These are phyloP conservation scores for Fulica atra DNA, from an alignment of 2,113 vertebrate species.

Conservation along the genomic window DNA sequence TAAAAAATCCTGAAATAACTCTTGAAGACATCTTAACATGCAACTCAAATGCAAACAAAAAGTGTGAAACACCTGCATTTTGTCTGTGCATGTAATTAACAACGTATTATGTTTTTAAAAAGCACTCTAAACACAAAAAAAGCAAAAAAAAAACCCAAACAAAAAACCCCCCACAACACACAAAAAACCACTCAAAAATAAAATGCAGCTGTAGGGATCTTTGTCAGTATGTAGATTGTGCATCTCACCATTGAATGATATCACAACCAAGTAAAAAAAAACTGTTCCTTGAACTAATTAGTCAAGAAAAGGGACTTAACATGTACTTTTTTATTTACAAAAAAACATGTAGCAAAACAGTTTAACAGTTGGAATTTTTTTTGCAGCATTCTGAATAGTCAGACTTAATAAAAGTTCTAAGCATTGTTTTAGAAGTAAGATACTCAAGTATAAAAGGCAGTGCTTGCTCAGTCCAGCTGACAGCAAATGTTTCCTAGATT, in stretches of 20 bases:
- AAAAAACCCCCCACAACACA: too few species aligned
- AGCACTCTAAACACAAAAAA: background rate
- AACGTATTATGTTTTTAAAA: background rate
- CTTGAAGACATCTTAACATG: background rate
- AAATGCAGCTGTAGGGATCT: background rate
- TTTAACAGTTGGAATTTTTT: background rate
- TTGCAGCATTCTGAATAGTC: background rate
- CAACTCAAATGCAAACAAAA: background rate
- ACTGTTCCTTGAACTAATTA: background rate
- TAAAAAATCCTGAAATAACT: background rate
- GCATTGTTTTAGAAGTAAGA: background rate
- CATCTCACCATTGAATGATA: background rate
- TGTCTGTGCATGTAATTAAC: background rate
- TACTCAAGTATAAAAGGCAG: background rate
- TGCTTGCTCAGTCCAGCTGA: background rate
- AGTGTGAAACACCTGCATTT: background rate
- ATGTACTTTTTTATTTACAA: background rate
- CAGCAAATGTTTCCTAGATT: background rate
- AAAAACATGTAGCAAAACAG: background rate
- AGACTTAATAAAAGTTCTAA: background rate
- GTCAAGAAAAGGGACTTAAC: background rate
- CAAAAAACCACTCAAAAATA: background rate
- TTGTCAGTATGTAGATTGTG: background rate
- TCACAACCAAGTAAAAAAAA: background rate
- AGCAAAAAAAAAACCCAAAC: too few species aligned